These are phyloP conservation scores for Scolopax rusticola DNA, from an alignment of 2,797 vertebrate species.

Conservation along the genomic window DNA sequence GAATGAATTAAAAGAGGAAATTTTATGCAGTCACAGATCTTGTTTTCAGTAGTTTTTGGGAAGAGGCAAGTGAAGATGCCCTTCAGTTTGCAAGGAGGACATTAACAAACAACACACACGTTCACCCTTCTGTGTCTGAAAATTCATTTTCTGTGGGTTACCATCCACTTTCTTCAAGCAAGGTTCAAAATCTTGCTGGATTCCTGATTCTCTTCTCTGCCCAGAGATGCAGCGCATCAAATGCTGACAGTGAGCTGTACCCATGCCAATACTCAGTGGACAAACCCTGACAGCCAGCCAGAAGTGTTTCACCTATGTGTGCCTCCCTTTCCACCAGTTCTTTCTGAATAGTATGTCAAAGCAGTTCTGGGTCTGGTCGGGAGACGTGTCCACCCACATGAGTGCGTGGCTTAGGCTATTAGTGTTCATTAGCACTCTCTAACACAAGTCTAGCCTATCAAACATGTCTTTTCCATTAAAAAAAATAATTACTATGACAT, in stretches of 20 bases:
- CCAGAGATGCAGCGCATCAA: background rate
- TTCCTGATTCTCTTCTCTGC: background rate
- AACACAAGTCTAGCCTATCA: background rate
- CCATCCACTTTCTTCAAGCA: background rate
- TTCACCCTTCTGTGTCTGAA: background rate
- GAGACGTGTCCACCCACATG: background rate
- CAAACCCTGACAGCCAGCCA: background rate
- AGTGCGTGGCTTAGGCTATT: accelerated
- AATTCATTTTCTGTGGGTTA: background rate
- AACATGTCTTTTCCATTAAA: background rate
- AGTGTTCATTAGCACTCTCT: background rate
- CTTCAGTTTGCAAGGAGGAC: background rate
- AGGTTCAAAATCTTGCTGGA: background rate
- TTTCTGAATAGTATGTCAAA: background rate
- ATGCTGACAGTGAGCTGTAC: background rate
- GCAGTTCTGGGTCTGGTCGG: background rate
- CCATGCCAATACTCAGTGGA: background rate
- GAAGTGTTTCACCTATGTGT: background rate
- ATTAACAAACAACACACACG: background rate
- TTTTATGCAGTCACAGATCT: background rate
- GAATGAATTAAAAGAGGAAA: background rate
- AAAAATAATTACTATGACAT: background rate
- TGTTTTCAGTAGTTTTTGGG: background rate
- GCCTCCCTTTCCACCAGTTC: background rate
- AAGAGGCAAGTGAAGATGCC: background rate